Evolutionary conservation across 2,888 invertebrate species (phyloP).

Genomic region (Perizoma flavofasciatum): DNA sequence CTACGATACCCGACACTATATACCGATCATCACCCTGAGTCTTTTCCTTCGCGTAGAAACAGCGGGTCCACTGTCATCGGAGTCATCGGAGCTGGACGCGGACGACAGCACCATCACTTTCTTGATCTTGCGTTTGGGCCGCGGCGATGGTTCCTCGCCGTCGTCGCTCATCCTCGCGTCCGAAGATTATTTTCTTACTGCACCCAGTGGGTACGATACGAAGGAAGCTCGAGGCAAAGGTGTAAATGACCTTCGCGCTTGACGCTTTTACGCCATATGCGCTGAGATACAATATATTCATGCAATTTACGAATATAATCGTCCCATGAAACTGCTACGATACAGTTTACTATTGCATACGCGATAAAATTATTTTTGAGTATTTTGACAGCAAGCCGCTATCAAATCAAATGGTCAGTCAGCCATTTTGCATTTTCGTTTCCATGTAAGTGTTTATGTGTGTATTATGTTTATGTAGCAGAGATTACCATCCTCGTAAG

Average conservation of each 20-base stretch:
- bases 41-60: constrained; percentile 72
- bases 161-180: constrained; percentile 69
- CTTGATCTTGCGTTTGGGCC: constrained; percentile 67
- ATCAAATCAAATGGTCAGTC: constrained; percentile 61
- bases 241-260: constrained; percentile 73
- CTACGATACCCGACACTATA: constrained; percentile 1
- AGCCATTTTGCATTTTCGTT: constrained; percentile 73
- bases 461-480: no score
- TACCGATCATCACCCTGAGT: constrained; percentile 64
- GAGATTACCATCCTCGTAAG: no score
- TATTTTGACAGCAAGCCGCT: constrained; percentile 84
- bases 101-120: constrained; percentile 66
- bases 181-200: constrained; percentile 54
- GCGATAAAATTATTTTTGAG: constrained; percentile 62
- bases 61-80: constrained; percentile 71
- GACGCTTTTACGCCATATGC: constrained; percentile 51
- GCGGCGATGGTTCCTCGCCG: constrained; percentile 65
- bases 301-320: constrained; percentile 54
- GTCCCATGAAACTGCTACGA: constrained; percentile 49
- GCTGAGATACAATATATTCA: constrained; percentile 53
- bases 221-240: constrained; percentile 72
- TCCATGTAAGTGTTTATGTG: constrained; percentile 15
- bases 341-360: constrained; percentile 51
- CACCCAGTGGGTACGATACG: constrained; percentile 67
- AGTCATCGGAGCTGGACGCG: constrained; percentile 70